Conservation (phyloP, 2,113 vertebrate genomes). For the Rhineura floridana region DNA sequence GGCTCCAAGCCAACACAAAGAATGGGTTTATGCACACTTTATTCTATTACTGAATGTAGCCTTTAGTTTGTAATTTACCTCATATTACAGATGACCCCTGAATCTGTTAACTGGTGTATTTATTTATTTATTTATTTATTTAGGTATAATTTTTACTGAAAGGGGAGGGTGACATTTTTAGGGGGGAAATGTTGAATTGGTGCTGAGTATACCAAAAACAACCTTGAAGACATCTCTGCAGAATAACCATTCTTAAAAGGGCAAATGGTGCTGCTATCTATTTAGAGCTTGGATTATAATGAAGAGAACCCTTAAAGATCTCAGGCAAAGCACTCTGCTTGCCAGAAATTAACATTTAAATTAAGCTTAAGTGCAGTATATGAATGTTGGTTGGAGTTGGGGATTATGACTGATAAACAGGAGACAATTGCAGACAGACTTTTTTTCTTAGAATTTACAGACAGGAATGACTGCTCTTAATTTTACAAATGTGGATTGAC, state of each 20-base stretch:
- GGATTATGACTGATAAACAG: slow-evolving; percentile 71
- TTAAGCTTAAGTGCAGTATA: slow-evolving; percentile 78
- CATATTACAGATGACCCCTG: slow-evolving; percentile 63
- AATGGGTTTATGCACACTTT: neutral
- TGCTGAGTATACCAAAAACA: slow-evolving; percentile 63
- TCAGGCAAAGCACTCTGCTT: slow-evolving; percentile 76
- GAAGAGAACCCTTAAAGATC: slow-evolving; percentile 75
- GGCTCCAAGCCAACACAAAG: neutral
- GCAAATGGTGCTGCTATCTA: slow-evolving; percentile 64
- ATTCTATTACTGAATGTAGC: neutral
- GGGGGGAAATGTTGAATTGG: slow-evolving; percentile 45
- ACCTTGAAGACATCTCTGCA: slow-evolving; percentile 69
- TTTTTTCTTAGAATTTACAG: slow-evolving; percentile 67
- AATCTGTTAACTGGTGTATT: slow-evolving; percentile 63
- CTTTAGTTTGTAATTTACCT: slow-evolving; percentile 42
- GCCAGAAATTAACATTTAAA: slow-evolving; percentile 85
- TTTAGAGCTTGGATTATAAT: slow-evolving; percentile 79
- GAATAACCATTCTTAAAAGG: slow-evolving; percentile 75
- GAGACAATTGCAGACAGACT: slow-evolving; percentile 63
- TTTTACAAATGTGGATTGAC: slow-evolving; percentile 35
- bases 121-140: slow-evolving; percentile 70
- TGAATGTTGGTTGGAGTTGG: slow-evolving; percentile 71
- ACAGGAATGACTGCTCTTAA: slow-evolving; percentile 64
- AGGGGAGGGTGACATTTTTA: too few relatives aligned
- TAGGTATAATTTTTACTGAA: slow-evolving; percentile 67